Conservation (phyloP, 2,797 vertebrate genomes). For the Enteromius viviparus region DNA sequence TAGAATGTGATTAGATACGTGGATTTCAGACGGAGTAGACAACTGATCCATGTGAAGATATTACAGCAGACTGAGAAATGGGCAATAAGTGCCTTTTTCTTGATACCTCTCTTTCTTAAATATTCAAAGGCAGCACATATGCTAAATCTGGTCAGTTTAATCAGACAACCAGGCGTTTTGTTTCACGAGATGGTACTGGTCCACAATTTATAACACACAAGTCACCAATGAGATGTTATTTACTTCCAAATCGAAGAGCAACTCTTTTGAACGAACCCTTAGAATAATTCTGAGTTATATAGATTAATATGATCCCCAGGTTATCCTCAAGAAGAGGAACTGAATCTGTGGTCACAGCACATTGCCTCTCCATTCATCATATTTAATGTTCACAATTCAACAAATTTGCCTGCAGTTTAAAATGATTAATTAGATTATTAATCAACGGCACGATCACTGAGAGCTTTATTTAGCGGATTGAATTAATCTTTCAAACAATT, state of each 20-base stretch:
- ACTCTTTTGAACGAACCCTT: conserved; percentile 51
- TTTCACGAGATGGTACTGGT: conserved; percentile 55
- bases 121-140: conserved; percentile 16
- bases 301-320: conserved; percentile 11
- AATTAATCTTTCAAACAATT: conserved; percentile 41
- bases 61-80: conserved; percentile 49
- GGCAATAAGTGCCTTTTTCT: conserved; percentile 8
- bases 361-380: conserved; percentile 63
- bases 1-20: conserved; percentile 61
- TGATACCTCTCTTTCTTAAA: conserved; percentile 34
- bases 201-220: conserved; percentile 60
- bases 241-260: not conserved
- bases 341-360: conserved; percentile 43
- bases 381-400: conserved; percentile 62
- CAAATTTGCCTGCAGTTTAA: conserved; percentile 65
- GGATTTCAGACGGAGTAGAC: conserved; percentile 60
- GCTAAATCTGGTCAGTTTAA: conserved; percentile 55
- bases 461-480: conserved; percentile 29
- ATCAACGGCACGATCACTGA: conserved; percentile 59
- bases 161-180: conserved; percentile 62
- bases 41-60: conserved; percentile 64
- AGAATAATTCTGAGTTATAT: not conserved
- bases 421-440: conserved; percentile 68
- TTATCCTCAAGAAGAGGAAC: conserved; percentile 13
- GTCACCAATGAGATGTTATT: conserved; percentile 27